Conservation (phyloP, 92 coral and sea anemone species). For the Zoanthus sansibaricus region DNA sequence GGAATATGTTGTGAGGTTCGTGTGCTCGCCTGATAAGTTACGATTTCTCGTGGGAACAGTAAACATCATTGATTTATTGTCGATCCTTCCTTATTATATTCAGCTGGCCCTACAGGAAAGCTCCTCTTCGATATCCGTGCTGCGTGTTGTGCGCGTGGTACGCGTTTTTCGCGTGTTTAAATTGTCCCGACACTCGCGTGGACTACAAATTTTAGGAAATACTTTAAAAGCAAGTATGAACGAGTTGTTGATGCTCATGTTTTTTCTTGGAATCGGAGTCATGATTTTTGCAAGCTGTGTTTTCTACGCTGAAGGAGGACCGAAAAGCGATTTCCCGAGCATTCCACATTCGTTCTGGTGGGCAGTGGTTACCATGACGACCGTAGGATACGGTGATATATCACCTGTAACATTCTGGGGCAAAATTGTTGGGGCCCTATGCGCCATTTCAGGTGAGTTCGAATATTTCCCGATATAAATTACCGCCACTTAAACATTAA, state of each 20-base stretch:
- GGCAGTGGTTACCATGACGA: conserved; percentile 99
- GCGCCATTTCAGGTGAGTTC: conserved; percentile 96
- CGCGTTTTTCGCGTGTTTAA: conserved; percentile 99
- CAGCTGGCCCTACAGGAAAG: conserved; percentile 86
- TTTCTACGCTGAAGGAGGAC: conserved; percentile 96
- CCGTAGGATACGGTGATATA: conserved; percentile 98
- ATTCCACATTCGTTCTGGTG: conserved; percentile 99
- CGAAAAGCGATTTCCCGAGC: conserved; percentile 80
- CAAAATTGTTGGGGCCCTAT: conserved; percentile 91
- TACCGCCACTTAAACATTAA: not conserved
- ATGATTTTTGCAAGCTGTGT: conserved; percentile 99
- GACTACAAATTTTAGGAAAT: conserved; percentile 96
- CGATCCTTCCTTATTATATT: conserved; percentile 94
- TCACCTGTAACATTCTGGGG: conserved; percentile 90
- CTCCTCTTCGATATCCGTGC: conserved; percentile 88
- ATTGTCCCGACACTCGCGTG: conserved; percentile 98
- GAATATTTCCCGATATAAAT: not conserved
- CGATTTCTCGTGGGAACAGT: conserved; percentile 87
- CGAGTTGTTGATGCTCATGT: conserved; percentile 94
- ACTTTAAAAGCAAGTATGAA: conserved; percentile 93
- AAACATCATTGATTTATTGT: conserved; percentile 92
- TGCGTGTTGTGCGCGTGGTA: conserved; percentile 98
- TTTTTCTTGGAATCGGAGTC: conserved; percentile 95
- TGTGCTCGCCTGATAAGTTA: conserved; percentile 87
- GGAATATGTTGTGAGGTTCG: conserved; percentile 88